Percentiles rank a stretch among this genome's conserved stretches.
phyloP scores from a whole-genome alignment of 1,140 invertebrate genomes.

The Drosophila sp. region DNA sequence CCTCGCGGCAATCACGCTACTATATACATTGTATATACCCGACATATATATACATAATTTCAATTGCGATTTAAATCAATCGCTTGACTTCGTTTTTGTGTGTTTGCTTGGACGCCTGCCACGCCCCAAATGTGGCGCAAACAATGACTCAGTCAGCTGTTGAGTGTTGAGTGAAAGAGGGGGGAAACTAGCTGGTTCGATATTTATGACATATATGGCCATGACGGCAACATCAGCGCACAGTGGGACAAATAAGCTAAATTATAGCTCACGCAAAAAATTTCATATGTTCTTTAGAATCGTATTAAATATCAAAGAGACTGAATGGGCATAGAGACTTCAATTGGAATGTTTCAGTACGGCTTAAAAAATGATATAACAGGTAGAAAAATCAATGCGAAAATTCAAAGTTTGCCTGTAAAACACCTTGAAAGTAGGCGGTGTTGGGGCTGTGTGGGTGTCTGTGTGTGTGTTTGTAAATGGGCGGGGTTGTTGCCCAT shows the following conservation, averaged over 20 bases:
- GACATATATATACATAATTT: constrained; percentile 58
- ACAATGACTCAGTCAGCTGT: constrained; percentile 29
- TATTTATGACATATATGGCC: constrained; percentile 74
- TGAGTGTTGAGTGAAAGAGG: constrained; percentile 7
- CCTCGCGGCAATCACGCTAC: constrained; percentile 28
- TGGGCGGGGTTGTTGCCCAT: constrained; percentile 11
- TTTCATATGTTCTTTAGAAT: too few relatives aligned
- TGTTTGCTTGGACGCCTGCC: constrained; percentile 14
- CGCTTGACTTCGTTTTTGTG: constrained; percentile 38
- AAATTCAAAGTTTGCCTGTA: not conserved
- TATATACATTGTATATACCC: constrained; percentile 8
- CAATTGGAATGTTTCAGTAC: constrained; percentile 5
- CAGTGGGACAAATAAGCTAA: constrained; percentile 2
- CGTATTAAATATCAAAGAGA: too few relatives aligned
- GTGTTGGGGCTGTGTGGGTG: not conserved
- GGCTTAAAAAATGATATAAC: constrained; percentile 12
- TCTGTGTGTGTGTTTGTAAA: not conserved
- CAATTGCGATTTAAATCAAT: constrained; percentile 76
- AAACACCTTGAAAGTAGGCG: constrained; percentile 2
- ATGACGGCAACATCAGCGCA: constrained; percentile 28
- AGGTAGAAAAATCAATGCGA: not conserved
- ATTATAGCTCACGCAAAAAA: not conserved
- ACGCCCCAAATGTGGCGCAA: constrained; percentile 1
- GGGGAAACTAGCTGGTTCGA: constrained; percentile 57
- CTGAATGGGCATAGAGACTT: not conserved